Evolutionary conservation across 2,888 invertebrate genomes (phyloP), one percentile per base, ranked within the genome.

Genomic region (Athalia cordata): DNA sequence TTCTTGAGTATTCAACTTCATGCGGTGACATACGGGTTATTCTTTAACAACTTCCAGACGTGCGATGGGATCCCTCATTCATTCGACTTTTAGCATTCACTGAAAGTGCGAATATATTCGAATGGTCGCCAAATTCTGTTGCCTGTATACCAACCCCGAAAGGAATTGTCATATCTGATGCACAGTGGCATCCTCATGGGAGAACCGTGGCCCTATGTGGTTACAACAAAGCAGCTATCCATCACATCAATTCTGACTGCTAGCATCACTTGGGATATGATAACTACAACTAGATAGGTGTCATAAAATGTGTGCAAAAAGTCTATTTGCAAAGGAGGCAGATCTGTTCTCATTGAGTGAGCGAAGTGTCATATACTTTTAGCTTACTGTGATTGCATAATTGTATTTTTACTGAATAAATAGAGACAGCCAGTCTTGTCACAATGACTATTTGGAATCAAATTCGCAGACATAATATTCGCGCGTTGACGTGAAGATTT

Each of bases 181-280:
- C 84, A 4, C 82, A 82, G 65, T 89, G 88, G 85, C 87, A 88
- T 81, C 85, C 86, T 6, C 65, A 66, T 13, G 87, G 85, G 47
- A 82, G 87, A 76, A 77, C 81, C 49, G 76, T 86, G 29, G 72
- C 83, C 15, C 81, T 89, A 3, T 85, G 85, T 57, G 89, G 89
- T 52, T 89, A 88, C 76, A 89, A 88, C 78, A 89, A 89, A 80
- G 86, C 85, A 9, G 81, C 84, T 45, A 78, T 86, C 13, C 15
- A 59, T 15, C 45, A 68, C 47, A n/a, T 72, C 15, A n/a, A 6
- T n/a, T 29, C 29, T 29, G 29, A 29, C 2, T 29, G 29, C 29
- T 29, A 29, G 29, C 29, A 29, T 29, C 29, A 29, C 29, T 29
- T 29, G 29, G 29, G 2, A 29, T 29, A 29, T 29, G 29, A 29